These are phyloP conservation scores for Plutella xylostella DNA, from an alignment of 2,888 invertebrate genomes.

Conservation along the genomic window DNA sequence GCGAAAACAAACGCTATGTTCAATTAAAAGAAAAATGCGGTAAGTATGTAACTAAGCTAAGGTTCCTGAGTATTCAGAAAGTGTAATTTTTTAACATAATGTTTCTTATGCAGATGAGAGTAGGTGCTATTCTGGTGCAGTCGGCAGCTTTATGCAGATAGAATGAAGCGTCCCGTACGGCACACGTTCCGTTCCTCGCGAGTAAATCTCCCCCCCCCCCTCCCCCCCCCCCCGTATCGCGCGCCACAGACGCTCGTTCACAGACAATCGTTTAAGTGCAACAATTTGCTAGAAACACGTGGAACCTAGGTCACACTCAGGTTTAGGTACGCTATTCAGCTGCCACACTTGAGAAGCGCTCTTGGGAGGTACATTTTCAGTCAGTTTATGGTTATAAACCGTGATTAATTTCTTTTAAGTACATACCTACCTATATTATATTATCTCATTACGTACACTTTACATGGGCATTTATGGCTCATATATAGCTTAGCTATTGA, in stretches of 20 bases:
- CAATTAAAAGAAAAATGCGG: conserved; percentile 60
- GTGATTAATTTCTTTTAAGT: too few species aligned
- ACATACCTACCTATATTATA: too few species aligned
- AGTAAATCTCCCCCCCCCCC: conserved; percentile 7
- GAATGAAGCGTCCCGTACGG: neutral
- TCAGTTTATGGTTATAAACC: too few species aligned
- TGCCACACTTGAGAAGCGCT: too few species aligned
- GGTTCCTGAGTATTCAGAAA: conserved; percentile 32
- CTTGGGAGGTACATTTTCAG: too few species aligned
- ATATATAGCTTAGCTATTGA: too few species aligned
- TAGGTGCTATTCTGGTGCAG: too few species aligned
- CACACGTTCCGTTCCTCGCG: conserved; percentile 1
- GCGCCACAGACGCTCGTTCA: conserved; percentile 1
- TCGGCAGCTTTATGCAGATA: too few species aligned
- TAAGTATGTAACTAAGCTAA: conserved; percentile 32
- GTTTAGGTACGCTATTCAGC: too few species aligned
- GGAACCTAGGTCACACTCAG: conserved; percentile 14
- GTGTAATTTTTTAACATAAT: neutral
- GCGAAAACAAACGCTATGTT: too few species aligned
- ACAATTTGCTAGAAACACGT: conserved; percentile 41
- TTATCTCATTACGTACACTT: too few species aligned
- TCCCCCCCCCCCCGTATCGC: conserved; percentile 6
- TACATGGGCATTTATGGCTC: too few species aligned
- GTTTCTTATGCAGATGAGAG: neutral
- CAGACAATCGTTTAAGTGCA: conserved; percentile 47